phyloP scores from a whole-genome alignment of 2,797 vertebrate genomes.

The Pithecia hirsuta region DNA sequence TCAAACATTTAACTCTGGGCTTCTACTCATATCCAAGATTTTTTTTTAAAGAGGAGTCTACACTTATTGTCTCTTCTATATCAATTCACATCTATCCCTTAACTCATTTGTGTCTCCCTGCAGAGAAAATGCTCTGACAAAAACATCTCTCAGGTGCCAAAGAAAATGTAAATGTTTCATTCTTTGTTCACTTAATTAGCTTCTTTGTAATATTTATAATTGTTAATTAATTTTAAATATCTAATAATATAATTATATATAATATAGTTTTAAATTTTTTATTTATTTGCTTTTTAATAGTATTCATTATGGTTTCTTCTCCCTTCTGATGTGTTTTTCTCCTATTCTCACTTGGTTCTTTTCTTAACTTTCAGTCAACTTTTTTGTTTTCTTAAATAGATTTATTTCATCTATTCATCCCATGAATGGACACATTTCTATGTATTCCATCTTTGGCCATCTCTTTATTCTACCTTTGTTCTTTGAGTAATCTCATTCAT shows the following conservation, averaged over 20 bases:
- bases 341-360: neutral
- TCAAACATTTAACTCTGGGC: neutral
- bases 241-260: neutral
- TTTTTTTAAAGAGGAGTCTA: neutral
- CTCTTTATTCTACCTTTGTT: neutral
- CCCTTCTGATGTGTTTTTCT: neutral
- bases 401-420: neutral
- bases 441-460: neutral
- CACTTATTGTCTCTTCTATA: neutral
- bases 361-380: neutral
- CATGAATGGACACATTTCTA: neutral
- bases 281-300: neutral
- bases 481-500: neutral
- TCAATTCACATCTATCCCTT: neutral
- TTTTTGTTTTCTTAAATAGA: neutral
- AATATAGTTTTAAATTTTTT: neutral
- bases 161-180: neutral
- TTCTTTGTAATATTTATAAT: neutral
- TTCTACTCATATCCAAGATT: neutral
- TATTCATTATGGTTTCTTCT: neutral
- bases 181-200: neutral
- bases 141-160: neutral
- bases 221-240: neutral
- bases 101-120: neutral
- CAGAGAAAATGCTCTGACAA: neutral